These are phyloP conservation scores for Caenorhabditis sp. DNA, from an alignment of 2,888 invertebrate species.

Conservation along the genomic window DNA sequence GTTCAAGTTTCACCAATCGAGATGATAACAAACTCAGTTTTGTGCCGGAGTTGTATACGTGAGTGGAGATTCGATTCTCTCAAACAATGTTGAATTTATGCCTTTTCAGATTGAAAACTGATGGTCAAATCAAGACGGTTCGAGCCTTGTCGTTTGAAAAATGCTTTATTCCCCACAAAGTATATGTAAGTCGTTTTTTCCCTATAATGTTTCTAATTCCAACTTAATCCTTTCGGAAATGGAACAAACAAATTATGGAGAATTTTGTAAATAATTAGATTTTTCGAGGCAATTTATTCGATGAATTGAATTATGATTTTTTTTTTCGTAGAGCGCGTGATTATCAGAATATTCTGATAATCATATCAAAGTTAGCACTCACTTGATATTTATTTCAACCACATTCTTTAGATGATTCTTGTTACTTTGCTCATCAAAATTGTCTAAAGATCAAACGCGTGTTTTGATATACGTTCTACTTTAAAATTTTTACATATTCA, in stretches of 20 bases:
- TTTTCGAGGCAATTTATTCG: background rate
- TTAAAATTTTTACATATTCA: background rate
- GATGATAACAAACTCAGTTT: conserved; percentile 80
- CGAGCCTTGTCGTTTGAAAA: conserved; percentile 90
- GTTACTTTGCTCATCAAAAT: too few species aligned
- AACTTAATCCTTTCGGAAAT: too few species aligned
- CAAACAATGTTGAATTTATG: too few species aligned
- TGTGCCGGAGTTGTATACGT: conserved; percentile 92
- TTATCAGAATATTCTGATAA: too few species aligned
- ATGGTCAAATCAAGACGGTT: conserved; percentile 86
- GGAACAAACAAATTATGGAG: background rate
- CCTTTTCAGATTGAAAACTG: conserved; percentile 75
- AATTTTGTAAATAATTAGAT: too few species aligned
- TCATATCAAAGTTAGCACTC: too few species aligned
- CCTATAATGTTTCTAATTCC: background rate
- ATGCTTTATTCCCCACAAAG: conserved; percentile 94
- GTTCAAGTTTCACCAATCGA: conserved; percentile 35
- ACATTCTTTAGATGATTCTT: too few species aligned
- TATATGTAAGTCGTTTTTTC: conserved; percentile 79
- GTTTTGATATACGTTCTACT: too few species aligned
- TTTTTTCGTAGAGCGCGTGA: background rate
- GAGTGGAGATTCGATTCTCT: conserved; percentile 74
- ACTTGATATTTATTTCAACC: too few species aligned
- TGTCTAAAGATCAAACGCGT: too few species aligned
- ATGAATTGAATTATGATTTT: background rate